phyloP scores from a whole-genome alignment of 2,113 vertebrate genomes.

The Typhlomys cinereus region DNA sequence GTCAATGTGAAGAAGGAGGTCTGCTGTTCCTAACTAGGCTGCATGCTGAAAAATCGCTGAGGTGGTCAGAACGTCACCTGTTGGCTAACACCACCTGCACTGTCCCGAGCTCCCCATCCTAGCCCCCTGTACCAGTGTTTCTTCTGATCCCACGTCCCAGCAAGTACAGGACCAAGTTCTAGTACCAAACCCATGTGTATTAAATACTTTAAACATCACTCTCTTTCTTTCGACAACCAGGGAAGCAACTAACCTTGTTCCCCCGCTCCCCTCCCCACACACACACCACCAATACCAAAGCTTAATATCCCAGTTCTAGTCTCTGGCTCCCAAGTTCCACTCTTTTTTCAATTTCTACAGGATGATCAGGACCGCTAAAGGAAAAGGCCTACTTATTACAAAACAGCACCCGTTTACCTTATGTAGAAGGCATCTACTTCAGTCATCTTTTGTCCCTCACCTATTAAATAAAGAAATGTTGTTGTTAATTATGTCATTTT shows the following conservation, averaged over 20 bases:
- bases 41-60: accelerated
- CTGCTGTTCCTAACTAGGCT: not conserved
- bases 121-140: not conserved
- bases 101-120: no score
- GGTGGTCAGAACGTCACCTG: not conserved
- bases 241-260: not conserved
- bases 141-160: not conserved
- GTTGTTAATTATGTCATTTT: slow-evolving; percentile 13
- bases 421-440: slow-evolving; percentile 83
- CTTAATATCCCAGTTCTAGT: no score
- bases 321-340: not conserved
- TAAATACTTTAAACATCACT: not conserved
- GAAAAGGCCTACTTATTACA: not conserved
- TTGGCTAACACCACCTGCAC: no score
- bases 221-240: not conserved
- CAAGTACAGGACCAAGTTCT: not conserved
- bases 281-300: not conserved
- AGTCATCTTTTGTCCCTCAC: slow-evolving; percentile 80
- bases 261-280: not conserved
- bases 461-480: slow-evolving; percentile 73
- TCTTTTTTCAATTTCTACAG: not conserved
- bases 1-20: accelerated
- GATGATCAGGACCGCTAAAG: not conserved
- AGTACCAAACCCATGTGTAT: not conserved
- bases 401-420: slow-evolving; percentile 82